Base-by-base conservation (phyloP, 1,140 invertebrate species). In the Halictus rubicundus region DNA sequence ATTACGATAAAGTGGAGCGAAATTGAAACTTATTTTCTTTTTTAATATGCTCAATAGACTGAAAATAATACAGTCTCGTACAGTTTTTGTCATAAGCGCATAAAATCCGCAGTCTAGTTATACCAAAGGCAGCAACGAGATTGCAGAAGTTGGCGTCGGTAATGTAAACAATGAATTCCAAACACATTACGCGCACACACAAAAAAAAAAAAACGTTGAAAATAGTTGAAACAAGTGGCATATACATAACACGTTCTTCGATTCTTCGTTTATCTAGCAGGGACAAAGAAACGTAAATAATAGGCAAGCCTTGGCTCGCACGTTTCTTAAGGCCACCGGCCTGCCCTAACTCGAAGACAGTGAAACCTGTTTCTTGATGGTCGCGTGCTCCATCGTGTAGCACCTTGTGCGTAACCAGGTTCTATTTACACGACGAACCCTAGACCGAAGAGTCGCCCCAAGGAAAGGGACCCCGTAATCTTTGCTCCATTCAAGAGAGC, bases 381-480 rank as follows among this genome's bases (percentile, higher is more conserved):
- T 86, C 80, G 80, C 65, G 80, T 81, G 80, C 68, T 52, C 52
- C 7, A 16, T 6, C 66, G 46, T 81, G 71, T 80, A 84, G 63
- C 76, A 86, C 83, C 80, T 86, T 86, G 75, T 85, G 54, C 78
- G 61, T n/a, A n/a, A 63, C 37, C 52, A 64, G 61, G 42, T 78
- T 86, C 82, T 85, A 75, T 86, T 84, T 85, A 61, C 68, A 61
- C 75, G 46, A 69, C 72, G 76, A 76, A 46, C 80, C 80, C 63
- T 76, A 68, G 39, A 84, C 25, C 74, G 23, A 49, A 81, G 69
- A 57, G 68, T 78, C 71, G 68, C 59, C 59, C 75, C 60, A 60
- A 80, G 68, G 42, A 72, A 69, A 71, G 68, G 71, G 60, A 59
- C 46, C 71, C 57, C 68, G 68, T 85, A 85, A 85, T 86, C 83